These are phyloP conservation scores for Idaea dimidiata DNA, from an alignment of 2,888 invertebrate species.

Conservation along the genomic window DNA sequence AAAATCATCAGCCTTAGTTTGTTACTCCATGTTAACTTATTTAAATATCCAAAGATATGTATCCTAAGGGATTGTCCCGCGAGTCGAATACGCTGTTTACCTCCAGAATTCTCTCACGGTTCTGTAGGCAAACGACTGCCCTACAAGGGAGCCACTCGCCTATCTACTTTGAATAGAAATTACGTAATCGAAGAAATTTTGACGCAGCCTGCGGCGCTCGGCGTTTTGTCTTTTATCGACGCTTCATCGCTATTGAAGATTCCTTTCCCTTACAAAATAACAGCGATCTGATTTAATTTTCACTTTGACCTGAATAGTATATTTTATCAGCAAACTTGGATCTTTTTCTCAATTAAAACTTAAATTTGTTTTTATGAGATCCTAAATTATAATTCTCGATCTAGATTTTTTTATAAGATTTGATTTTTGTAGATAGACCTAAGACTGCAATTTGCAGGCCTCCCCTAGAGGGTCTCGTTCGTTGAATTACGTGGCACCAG, in stretches of 20 bases:
- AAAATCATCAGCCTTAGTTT: slow-evolving; percentile 39
- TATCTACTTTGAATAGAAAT: slow-evolving; percentile 65
- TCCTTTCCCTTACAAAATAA: slow-evolving; percentile 33
- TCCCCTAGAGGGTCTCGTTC: slow-evolving; percentile 47
- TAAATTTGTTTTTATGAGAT: background rate
- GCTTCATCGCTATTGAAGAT: slow-evolving; percentile 44
- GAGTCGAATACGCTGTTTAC: slow-evolving; percentile 23
- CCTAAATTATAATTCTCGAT: background rate
- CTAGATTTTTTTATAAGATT: background rate
- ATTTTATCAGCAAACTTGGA: slow-evolving; percentile 17
- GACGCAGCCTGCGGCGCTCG: slow-evolving; percentile 46
- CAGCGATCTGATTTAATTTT: slow-evolving; percentile 43
- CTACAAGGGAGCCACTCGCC: slow-evolving; percentile 38
- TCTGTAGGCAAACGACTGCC: slow-evolving; percentile 35
- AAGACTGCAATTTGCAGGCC: slow-evolving; percentile 53
- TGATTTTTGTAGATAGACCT: slow-evolving; percentile 39
- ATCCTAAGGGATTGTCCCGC: slow-evolving; percentile 37
- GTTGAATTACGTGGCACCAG: slow-evolving; percentile 66
- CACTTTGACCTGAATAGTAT: slow-evolving; percentile 27
- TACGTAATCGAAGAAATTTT: slow-evolving; percentile 57
- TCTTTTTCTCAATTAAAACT: slow-evolving; percentile 8
- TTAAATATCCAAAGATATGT: slow-evolving; percentile 54
- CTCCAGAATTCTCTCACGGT: slow-evolving; percentile 14
- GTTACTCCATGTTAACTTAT: slow-evolving; percentile 40
- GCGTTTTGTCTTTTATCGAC: slow-evolving; percentile 45